phyloP scores from a whole-genome alignment of 1,140 invertebrate genomes.

The Drosophila kohkoa region DNA sequence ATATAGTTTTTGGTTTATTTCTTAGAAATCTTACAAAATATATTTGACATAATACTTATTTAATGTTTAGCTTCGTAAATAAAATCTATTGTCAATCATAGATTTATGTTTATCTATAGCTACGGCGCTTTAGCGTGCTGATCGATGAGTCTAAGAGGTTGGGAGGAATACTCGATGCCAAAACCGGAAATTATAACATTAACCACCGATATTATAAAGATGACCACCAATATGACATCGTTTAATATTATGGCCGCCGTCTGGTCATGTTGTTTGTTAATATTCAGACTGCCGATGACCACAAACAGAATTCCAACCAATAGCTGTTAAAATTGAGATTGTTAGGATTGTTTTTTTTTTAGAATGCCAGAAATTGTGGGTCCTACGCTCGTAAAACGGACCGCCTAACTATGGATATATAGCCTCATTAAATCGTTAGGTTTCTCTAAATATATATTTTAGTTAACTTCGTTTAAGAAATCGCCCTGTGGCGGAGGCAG shows the following conservation, averaged over 20 bases:
- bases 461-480: conserved; percentile 62
- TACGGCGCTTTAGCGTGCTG: conserved; percentile 65
- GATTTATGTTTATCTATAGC: conserved; percentile 10
- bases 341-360: conserved; percentile 7
- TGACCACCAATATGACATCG: conserved; percentile 91
- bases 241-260: conserved; percentile 90
- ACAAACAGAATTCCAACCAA: conserved; percentile 92
- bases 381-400: background rate
- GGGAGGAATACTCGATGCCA: conserved; percentile 91
- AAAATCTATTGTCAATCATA: conserved; percentile 19
- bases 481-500: conserved; percentile 70
- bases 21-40: conserved; percentile 43
- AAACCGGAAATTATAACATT: conserved; percentile 93
- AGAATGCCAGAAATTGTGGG: background rate
- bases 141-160: conserved; percentile 85
- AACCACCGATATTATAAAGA: conserved; percentile 91
- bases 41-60: conserved; percentile 22
- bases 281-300: conserved; percentile 91
- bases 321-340: conserved; percentile 86
- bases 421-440: background rate
- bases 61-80: background rate
- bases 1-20: conserved; percentile 31
- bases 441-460: background rate
- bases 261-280: conserved; percentile 90
- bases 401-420: background rate